Evolutionary conservation across 2,113 vertebrate genomes (phyloP), one percentile per base, ranked within the genome.

Genomic region (Seriola aureovittata): DNA sequence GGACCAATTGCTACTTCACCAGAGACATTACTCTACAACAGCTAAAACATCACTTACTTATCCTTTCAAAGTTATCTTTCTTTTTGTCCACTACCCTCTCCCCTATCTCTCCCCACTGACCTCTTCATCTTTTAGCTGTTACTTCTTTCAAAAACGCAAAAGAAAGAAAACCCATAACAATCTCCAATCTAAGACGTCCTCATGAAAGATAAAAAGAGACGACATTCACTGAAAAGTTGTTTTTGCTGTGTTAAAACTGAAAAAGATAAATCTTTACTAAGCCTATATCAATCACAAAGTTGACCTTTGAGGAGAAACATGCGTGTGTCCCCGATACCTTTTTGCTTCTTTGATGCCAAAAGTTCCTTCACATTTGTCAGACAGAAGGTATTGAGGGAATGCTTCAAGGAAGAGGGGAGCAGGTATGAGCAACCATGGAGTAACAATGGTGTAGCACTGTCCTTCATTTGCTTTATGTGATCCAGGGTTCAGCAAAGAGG

Each of bases 21-120:
- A 67, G 72, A 84, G 83, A 88, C 62, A 67, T 83, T 78, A 76
- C 78, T 74, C 52, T 54, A 87, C 81, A 78, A 91, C 85, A 90
- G 86, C 89, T 91, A 89, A 91, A 89, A 91, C 73, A 77, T 83
- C 72, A 92, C 89, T 82, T 92, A 44, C 91, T 81, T 68, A 44
- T 85, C 75, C 90, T 82, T 82, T 62, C 58, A 82, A 60, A 75
- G n/a, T 80, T 40, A n/a, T 54, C 76, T 54, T 78, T 76, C 86
- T 62, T 71, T 58, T 52, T 54, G 12, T 67, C 78, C 25, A 13
- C 59, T 58, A 75, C 44, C 71, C 21, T 75, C 66, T 78, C 36
- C 58, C 80, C 76, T 78, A 58, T 70, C 65, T 63, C 65, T 71
- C 79, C 58, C 73, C 46, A 78, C 52, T 46, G n/a, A 48, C 36